A percentile compares a stretch with the other conserved stretches of the same genome.
These are phyloP conservation scores for Amaurobius ferox DNA, from an alignment of 2,888 invertebrate species.

Conservation along the genomic window DNA sequence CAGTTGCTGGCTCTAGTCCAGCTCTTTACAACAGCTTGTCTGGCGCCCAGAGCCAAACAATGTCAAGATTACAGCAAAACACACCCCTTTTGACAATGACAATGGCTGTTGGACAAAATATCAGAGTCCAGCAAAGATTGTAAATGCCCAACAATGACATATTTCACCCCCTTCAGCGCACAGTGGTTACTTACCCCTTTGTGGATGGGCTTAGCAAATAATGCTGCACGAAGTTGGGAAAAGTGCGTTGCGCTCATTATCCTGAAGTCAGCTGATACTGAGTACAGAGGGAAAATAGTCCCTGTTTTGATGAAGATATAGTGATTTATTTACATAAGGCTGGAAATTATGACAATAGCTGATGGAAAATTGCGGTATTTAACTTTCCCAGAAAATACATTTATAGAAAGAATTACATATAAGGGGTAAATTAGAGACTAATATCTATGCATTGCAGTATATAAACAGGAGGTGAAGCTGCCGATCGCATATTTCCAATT, in stretches of 20 bases:
- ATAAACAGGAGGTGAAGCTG: too few species aligned
- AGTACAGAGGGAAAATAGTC: background rate
- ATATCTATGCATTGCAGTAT: too few species aligned
- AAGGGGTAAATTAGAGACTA: too few species aligned
- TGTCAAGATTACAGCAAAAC: background rate
- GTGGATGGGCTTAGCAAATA: background rate
- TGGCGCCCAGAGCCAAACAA: slow-evolving; percentile 12
- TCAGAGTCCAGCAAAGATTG: background rate
- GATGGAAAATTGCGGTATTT: too few species aligned
- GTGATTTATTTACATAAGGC: too few species aligned
- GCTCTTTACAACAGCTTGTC: background rate
- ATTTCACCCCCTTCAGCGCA: background rate
- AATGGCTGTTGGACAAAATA: background rate
- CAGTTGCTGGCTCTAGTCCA: slow-evolving; percentile 1
- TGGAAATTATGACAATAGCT: too few species aligned
- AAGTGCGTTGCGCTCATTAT: background rate
- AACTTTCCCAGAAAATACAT: too few species aligned
- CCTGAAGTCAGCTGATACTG: background rate
- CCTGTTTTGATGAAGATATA: background rate
- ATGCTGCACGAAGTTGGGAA: background rate
- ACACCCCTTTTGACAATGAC: background rate
- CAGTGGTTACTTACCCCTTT: background rate
- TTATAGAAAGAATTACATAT: too few species aligned
- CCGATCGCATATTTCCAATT: too few species aligned
- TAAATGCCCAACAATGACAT: background rate